Evolutionary conservation across 2,113 vertebrate species (phyloP), one percentile per base, ranked within the genome.

Genomic region (Xiphophorus maculatus): DNA sequence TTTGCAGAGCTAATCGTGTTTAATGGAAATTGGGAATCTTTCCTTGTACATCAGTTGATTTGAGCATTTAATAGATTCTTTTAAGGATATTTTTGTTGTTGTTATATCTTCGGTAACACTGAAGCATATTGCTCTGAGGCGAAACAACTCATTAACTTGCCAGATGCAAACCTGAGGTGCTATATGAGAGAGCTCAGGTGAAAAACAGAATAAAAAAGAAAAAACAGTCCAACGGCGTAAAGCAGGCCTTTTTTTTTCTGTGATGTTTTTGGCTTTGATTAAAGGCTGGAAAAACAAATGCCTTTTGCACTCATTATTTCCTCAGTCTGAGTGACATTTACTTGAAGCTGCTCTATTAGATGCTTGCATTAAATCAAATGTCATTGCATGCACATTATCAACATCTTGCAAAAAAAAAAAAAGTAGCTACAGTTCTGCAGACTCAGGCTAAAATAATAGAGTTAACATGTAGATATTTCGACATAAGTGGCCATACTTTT

Each of bases 61-160:
- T 88, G 81, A 92, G 86, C 84, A 83, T 89, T 90, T 90, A 90
- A 93, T 92, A 90, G 84, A 90, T 90, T 91, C 70, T 90, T 91
- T 91, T 83, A 81, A 77, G 84, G 87, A 92, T 92, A 90, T 91
- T 82, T 42, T 42, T 42, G 40, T 87, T 90, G 90, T 83, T 80
- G 79, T 92, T 92, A 80, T 80, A 87, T 79, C 76, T 27, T 80
- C 84, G 89, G 88, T 89, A 84, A 83, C 84, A 88, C 68, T 12
- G 69, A 84, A 71, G 87, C 81, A 66, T 63, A 85, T 84, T 88
- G 83, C 82, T 88, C 68, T 85, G 76, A 78, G 77, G 83, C 68
- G 35, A 85, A 88, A 88, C 88, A 89, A 79, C 76, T 84, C 88
- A 87, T 92, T 91, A 85, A 83, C 88, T 92, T 90, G 71, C 83